These are phyloP conservation scores for Xenentodon cancila DNA, from an alignment of 2,797 vertebrate species.

Conservation along the genomic window DNA sequence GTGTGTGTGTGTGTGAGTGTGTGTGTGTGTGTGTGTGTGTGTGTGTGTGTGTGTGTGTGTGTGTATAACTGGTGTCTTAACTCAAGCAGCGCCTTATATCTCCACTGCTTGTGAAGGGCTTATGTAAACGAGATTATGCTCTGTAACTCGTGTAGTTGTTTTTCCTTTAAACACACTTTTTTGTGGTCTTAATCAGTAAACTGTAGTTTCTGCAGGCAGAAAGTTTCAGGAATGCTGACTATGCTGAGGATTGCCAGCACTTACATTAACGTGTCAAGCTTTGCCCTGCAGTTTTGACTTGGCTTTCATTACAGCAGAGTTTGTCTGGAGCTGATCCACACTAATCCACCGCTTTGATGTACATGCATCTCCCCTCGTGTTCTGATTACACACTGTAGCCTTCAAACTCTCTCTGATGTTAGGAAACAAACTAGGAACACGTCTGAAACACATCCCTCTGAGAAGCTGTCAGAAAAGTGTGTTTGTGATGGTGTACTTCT, in stretches of 20 bases:
- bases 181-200: conserved; percentile 24
- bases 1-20: no score
- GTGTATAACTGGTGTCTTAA: no score
- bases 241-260: conserved; percentile 25
- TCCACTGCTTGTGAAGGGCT: not conserved
- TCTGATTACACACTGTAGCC: conserved; percentile 38
- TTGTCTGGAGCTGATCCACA: conserved; percentile 60
- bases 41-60: no score
- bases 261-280: conserved; percentile 28
- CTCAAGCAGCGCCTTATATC: not conserved
- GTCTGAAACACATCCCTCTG: conserved; percentile 15
- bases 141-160: not conserved
- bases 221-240: conserved; percentile 56
- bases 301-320: conserved; percentile 54
- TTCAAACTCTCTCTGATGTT: conserved; percentile 29
- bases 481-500: conserved; percentile 2
- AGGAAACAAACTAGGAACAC: conserved; percentile 38
- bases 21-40: no score
- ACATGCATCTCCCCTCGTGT: conserved; percentile 31
- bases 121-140: not conserved
- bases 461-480: conserved; percentile 20
- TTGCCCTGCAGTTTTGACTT: conserved; percentile 50
- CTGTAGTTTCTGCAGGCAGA: not conserved
- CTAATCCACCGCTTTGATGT: conserved; percentile 63
- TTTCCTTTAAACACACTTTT: conserved; percentile 6